Percentiles rank a stretch among this genome's conserved stretches.
These are phyloP conservation scores for Agrilus cyanescens DNA, from an alignment of 2,888 invertebrate species.

Conservation along the genomic window DNA sequence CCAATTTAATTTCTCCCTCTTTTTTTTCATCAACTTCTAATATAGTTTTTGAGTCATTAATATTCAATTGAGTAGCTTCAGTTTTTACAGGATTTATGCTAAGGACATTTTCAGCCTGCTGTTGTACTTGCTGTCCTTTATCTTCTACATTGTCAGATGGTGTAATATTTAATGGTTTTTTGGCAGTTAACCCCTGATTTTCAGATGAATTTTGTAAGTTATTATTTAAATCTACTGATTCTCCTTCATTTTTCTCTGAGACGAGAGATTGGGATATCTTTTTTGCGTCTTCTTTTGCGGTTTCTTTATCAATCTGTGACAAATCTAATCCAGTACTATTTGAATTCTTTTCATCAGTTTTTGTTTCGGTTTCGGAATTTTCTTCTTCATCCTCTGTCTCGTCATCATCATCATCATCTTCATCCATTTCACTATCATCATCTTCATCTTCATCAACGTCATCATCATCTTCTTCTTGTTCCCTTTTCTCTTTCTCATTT, in stretches of 20 bases:
- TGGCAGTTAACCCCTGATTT: not conserved
- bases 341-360: too few relatives aligned
- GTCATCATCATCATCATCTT: slow-evolving; percentile 16
- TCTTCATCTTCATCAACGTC: slow-evolving; percentile 35
- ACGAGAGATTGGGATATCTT: too few relatives aligned
- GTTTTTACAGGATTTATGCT: too few relatives aligned
- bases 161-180: not conserved
- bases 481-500: slow-evolving; percentile 14
- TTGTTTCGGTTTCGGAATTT: not conserved
- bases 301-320: too few relatives aligned
- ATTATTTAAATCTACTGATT: not conserved
- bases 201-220: not conserved
- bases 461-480: slow-evolving; percentile 23
- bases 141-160: not conserved
- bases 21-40: not conserved
- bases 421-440: slow-evolving; percentile 30
- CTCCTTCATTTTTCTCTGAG: too few relatives aligned
- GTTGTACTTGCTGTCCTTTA: not conserved
- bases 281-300: too few relatives aligned
- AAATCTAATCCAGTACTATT: too few relatives aligned
- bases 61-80: too few relatives aligned
- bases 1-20: slow-evolving; percentile 3
- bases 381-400: not conserved
- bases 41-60: not conserved
- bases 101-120: too few relatives aligned